Percentiles rank a stretch among this genome's conserved stretches.
phyloP scores from a whole-genome alignment of 2,797 vertebrate species.

The Sylvilagus floridanus region DNA sequence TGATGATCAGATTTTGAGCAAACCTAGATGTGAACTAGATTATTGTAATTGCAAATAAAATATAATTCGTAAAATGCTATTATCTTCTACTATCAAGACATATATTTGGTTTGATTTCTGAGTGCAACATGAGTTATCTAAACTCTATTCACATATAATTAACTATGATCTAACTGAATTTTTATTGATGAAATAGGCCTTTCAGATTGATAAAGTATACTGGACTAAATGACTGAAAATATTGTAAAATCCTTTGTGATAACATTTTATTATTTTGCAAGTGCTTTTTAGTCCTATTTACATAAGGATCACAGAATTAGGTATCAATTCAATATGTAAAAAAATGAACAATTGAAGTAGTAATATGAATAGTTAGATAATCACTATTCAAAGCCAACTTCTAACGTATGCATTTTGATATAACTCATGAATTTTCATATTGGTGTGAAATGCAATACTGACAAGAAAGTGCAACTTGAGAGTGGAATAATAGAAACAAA shows the following conservation, averaged over 20 bases:
- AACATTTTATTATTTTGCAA: background rate
- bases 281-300: background rate
- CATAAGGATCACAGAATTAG: background rate
- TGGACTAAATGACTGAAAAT: background rate
- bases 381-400: background rate
- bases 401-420: background rate
- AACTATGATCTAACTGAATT: background rate
- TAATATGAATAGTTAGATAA: background rate
- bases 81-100: constrained; percentile 24
- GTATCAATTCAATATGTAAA: constrained; percentile 1
- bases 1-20: background rate
- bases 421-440: background rate
- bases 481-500: background rate
- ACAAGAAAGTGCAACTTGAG: background rate
- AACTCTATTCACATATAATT: constrained; percentile 13
- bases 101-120: background rate
- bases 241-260: background rate
- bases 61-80: background rate
- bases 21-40: constrained; percentile 2
- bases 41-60: background rate
- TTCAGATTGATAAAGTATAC: background rate
- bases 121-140: constrained; percentile 35
- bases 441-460: background rate
- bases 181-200: background rate
- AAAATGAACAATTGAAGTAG: background rate